Conservation (phyloP, 92 coral and sea anemone species). For the Epizoanthus ramosus region DNA sequence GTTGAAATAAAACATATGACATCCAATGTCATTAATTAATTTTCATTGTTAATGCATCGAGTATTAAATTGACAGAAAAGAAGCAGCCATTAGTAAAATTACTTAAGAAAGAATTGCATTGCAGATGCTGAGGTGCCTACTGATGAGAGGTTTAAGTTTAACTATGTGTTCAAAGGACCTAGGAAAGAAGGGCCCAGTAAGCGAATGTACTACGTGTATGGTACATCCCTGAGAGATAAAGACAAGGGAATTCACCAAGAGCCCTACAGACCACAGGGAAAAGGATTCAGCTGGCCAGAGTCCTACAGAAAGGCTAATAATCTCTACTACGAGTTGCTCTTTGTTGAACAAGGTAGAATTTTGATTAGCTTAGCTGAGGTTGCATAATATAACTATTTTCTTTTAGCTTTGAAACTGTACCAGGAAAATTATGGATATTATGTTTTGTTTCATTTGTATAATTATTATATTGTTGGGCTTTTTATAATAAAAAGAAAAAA, state of each 20-base stretch:
- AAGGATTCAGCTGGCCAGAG: slow-evolving; percentile 99
- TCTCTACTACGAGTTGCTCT: slow-evolving; percentile 88
- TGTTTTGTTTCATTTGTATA: no score
- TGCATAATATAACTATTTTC: background rate
- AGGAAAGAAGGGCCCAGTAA: slow-evolving; percentile 82
- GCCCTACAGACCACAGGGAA: slow-evolving; percentile 89
- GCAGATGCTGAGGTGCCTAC: slow-evolving; percentile 94
- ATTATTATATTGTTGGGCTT: no score
- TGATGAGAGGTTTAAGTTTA: slow-evolving; percentile 89
- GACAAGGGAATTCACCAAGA: slow-evolving; percentile 95
- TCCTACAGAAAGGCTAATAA: slow-evolving; percentile 96
- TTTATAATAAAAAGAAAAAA: no score
- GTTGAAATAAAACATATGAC: no score
- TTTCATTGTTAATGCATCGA: no score
- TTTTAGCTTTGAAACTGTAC: no score
- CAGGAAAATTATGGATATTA: no score
- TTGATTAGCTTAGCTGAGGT: background rate
- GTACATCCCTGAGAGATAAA: slow-evolving; percentile 75
- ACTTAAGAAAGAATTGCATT: background rate
- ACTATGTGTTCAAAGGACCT: slow-evolving; percentile 97
- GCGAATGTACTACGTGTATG: slow-evolving; percentile 90
- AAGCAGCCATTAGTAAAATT: no score
- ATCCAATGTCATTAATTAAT: no score
- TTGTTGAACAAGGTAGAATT: slow-evolving; percentile 82
- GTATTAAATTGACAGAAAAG: background rate